Evolutionary conservation across 2,113 vertebrate genomes (phyloP), one percentile per base, ranked within the genome.

Genomic region (Leucopternis melanops): DNA sequence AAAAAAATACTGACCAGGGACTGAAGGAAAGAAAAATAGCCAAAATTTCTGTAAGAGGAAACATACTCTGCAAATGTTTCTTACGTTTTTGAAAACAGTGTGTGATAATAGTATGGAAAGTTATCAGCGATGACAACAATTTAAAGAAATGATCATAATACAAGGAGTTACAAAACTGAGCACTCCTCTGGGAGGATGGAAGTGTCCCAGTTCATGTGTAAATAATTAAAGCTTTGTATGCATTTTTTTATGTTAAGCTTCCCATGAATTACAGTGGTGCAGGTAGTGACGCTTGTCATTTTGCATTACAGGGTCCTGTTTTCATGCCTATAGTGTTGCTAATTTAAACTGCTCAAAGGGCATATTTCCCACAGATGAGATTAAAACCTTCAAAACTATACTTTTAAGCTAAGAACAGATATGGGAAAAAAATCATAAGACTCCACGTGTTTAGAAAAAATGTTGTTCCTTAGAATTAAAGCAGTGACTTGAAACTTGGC

Each of bases 401-500:
- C 20, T 91, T 94, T 7, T 55, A 38, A 38, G 38, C 38, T 38
- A 69, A 61, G 40, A 82, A 21, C 36, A 62, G 25, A 4, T 89
- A 74, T 23, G 61, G 59, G 47, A 2, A 31, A 58, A 74, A 92
- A 73, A 42, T 38, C 32, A 3, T 29, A 42, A 0, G 2, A 74
- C 13, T 55, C 38, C 22, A 31, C 0, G 2, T 54, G 21, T 70
- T 84, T 22, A 84, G 85, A 15, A 91, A 81, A 85, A 69, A 23
- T 32, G 16, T 81, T 83, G 6, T 92, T 95, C 58, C 80, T 77
- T 86, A 70, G 25, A 29, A 70, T 94, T 86, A 88, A 91, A 91
- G 71, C 86, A 57, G 23, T 74, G 80, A 78, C 69, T 92, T 92
- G 63, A 93, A 95, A 94, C 57, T 83, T 94, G 88, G 73, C 61